Evolutionary conservation across 2,888 invertebrate species (phyloP), one percentile per base, ranked within the genome.

Genomic region (Andrena praecox): DNA sequence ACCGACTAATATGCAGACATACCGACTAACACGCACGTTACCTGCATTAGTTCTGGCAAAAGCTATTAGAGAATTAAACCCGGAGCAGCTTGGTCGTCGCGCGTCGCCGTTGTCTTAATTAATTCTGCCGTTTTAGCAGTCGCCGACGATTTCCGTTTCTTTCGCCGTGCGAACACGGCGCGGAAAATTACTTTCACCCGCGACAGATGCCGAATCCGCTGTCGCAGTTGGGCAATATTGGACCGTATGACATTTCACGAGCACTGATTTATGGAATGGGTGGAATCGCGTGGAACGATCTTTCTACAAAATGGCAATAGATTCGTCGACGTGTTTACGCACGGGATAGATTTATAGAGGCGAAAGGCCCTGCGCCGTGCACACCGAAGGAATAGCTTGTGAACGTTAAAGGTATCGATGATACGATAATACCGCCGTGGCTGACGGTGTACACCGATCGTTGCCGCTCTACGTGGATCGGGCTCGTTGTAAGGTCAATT

Each of bases 401-500:
- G 16, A 20, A 42, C 56, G 27, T 42, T 20, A 12, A 52, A 77
- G 77, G 35, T 68, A 56, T 80, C 72, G 67, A 80, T 33, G 54
- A 68, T 54, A 64, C 31, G 70, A 71, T 75, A 74, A 80, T 64
- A 80, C 27, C 63, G 29, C n/a, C 10, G n/a, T 35, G 42, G 48
- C 33, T 27, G 74, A n/a, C 24, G 27, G 33, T 56, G 56, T 33
- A 24, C 62, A 48, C 29, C 64, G 68, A 67, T 67, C 67, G 62
- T 52, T 72, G 48, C 60, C 3, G 48, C 71, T 77, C 48, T 48
- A 29, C 35, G 63, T n/a, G 33, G 33, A 75, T 56, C 56, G 54
- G 27, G 62, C 68, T 75, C 27, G 74, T 78, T 79, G 52, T 59
- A 76, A 69, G 81, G 82, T 63, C 77, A 81, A 82, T 74, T 82